Conservation (phyloP, 2,797 vertebrate genomes). For the Eospalax fontanierii region DNA sequence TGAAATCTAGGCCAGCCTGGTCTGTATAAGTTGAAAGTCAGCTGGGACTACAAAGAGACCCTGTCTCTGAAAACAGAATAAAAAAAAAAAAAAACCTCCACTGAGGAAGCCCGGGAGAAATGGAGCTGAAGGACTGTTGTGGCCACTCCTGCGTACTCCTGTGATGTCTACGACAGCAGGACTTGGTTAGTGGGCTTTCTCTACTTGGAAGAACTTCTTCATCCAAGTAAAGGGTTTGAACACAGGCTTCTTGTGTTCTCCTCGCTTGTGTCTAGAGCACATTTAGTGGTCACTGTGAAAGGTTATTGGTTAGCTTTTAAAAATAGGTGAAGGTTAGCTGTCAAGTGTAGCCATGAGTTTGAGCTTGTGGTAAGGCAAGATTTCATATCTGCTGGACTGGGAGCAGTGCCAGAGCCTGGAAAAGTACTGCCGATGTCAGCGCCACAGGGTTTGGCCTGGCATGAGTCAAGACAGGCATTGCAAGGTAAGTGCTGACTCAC, state of each 20-base stretch:
- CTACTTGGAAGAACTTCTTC: not conserved
- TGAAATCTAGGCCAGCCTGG: too few species aligned
- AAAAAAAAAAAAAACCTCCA: too few species aligned
- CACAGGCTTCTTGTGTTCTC: not conserved
- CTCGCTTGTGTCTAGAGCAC: fast-evolving
- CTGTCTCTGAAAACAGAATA: too few species aligned
- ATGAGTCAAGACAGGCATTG: not conserved
- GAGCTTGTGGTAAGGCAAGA: not conserved
- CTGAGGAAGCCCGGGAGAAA: too few species aligned
- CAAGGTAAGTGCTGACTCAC: not conserved
- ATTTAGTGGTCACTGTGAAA: not conserved
- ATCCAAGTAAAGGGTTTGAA: not conserved
- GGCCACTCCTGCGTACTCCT: too few species aligned
- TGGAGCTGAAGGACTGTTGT: too few species aligned
- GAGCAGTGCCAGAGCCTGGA: not conserved
- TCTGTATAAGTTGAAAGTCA: too few species aligned
- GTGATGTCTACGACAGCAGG: too few species aligned
- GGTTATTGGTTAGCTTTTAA: not conserved
- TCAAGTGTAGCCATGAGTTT: not conserved
- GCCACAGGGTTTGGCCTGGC: too few species aligned
- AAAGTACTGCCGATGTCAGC: not conserved
- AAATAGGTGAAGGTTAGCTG: not conserved
- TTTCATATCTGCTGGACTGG: too few species aligned
- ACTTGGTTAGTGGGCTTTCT: too few species aligned
- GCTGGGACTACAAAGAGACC: too few species aligned